Base-by-base conservation (phyloP, 2,113 vertebrate species). In the Lutjanus erythropterus region DNA sequence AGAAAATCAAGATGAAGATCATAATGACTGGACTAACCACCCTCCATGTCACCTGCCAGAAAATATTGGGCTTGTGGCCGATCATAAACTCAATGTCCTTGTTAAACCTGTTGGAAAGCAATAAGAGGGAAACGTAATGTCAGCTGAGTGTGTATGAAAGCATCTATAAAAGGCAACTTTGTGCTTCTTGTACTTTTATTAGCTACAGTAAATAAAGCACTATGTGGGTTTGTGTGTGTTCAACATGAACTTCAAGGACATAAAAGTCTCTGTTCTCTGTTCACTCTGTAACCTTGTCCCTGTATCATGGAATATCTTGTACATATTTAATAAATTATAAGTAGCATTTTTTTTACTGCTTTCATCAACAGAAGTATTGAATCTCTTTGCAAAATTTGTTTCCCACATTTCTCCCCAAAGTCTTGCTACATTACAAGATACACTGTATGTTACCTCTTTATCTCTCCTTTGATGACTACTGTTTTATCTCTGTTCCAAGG, bases 41-140 rank as follows among this genome's bases (percentile, higher is more conserved):
- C 65, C 98, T 95, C 98, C 98, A 99, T 0, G 94, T 96, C 53
- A 80, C 56, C 83, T 99, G 98, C 98, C 98, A 99, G 95, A 99
- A 99, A 59, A 99, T 91, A 72, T 97, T 99, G 25, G 98, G 98
- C 78, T 97, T 98, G 92, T 99, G 97, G 67, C 98, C 98, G 2
- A 96, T 90, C 98, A 99, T 99, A 83, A 98, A 99, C 87, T 97
- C 86, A 1, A 99, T 96, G 90, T 99, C 98, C 55, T 91, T 41
- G 77, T 97, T 99, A 91, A 99, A 99, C 92, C 98, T 99, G 94
- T 78, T 58, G 5, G 46, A 44, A 72, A 67, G 42, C 41, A 88
- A 77, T 58, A 31, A 88, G 5, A 83, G 29, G 18, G 29, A 71
- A 31, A 47, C 0, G 1, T 16, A 21, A 47, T 61, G 71, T 64